These are phyloP conservation scores for Centropus bengalensis DNA, from an alignment of 2,113 vertebrate genomes.

Conservation along the genomic window DNA sequence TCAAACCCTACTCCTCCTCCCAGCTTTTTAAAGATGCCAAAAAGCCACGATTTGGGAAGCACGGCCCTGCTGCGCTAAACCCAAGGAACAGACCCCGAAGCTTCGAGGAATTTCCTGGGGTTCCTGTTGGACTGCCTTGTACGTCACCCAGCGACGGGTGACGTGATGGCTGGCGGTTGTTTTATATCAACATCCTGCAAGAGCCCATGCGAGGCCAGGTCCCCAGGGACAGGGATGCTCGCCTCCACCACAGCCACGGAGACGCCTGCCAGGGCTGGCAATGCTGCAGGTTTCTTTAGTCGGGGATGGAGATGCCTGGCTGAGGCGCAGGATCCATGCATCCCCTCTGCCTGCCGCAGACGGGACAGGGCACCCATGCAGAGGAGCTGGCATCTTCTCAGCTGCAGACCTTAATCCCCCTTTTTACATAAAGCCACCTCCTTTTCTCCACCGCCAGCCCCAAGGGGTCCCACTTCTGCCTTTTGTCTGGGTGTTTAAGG, in stretches of 20 bases:
- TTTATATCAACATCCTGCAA: background rate
- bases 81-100: background rate
- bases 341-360: background rate
- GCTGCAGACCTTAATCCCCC: background rate
- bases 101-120: background rate
- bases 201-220: background rate
- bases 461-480: background rate
- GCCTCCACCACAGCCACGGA: accelerated
- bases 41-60: background rate
- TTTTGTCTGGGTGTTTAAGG: background rate
- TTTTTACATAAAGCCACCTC: background rate
- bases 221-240: background rate
- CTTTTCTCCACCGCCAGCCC: background rate
- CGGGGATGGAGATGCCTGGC: background rate
- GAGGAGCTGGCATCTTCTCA: background rate
- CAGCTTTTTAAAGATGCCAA: accelerated
- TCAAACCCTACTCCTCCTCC: background rate
- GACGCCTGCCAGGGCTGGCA: accelerated
- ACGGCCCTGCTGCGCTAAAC: accelerated
- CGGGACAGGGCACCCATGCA: too few relatives aligned
- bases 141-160: accelerated
- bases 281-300: accelerated
- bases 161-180: accelerated
- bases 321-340: background rate
- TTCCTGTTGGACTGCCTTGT: background rate